Evolutionary conservation across 2,888 invertebrate genomes (phyloP), one percentile per base, ranked within the genome.

Genomic region (Eristalinus sepulchralis): DNA sequence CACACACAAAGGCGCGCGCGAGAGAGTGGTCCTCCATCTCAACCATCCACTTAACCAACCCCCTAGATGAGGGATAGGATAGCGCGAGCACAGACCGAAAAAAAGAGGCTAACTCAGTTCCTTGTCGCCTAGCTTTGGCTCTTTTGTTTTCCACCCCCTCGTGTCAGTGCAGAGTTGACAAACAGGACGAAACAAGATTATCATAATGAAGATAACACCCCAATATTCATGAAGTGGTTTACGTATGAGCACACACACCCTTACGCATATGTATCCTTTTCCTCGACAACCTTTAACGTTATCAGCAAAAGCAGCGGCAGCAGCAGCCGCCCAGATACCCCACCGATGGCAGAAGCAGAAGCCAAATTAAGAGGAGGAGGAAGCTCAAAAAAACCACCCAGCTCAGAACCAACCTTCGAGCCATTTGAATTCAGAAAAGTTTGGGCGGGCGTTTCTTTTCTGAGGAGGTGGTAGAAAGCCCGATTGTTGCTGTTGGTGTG

Each of bases 161-260:
- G 27, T 5, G 27, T 27, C 27, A 75, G 77, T 77, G 68, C 77
- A 55, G 63, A 77, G 76, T 77, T 85, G 75, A 86, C 75, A 75
- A 83, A 79, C 78, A 78, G 75, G 73, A 78, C 78, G 78, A 86
- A 86, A 86, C 70, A 67, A 79, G 86, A 83, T 86, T 86, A 86
- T 78, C 75, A 83, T 86, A 86, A 86, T 86, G 78, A 75, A 79
- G 78, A 86, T 86, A 86, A 71, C 83, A 86, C 83, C 83, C 78
- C 83, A 83, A 83, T 83, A 79, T 86, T 86, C 86, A 85, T 81
- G 85, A 85, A 85, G 85, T 81, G 85, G 77, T 81, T 81, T 84
- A 72, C 84, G 81, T 85, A 77, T 68, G 53, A 73, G 39, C 59
- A 66, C 71, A 34, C 71, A 70, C 39, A 66, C 22, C 59, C 71